Evolutionary conservation across 2,888 invertebrate genomes (phyloP), one percentile per base, ranked within the genome.

Genomic region (Troides oblongomaculatus): DNA sequence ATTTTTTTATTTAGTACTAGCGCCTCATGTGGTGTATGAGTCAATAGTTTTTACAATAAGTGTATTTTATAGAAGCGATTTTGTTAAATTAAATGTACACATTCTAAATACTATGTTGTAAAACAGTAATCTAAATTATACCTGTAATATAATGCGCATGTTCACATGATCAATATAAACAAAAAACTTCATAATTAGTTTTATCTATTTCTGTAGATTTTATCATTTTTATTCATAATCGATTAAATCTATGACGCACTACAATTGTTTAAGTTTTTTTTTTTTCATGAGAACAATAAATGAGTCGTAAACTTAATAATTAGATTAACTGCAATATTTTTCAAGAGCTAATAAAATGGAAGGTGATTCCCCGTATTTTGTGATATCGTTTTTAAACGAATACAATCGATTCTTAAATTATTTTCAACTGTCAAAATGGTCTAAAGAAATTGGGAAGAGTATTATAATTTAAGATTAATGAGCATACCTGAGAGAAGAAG

Each of bases 401-500:
- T 18, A 53, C 6, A 2, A n/a, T 53, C 1, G 7, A n/a, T 18
- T n/a, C 3, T 2, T 7, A 53, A 53, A 12, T 1, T 8, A 53
- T 53, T 53, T 53, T 53, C 3, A n/a, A 5, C 18, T n/a, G 18
- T n/a, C 4, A 1, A 53, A n/a, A 53, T 18, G n/a, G n/a, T 53
- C 12, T 53, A 53, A 1, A 6, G 6, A 6, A 53, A 1, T 53
- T 50, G 17, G 5, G 46, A 18, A 12, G 53, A 53, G 6, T 53
- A 18, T 53, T 53, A n/a, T 7, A 53, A 18, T 53, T 18, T n/a
- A 53, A 5, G 1, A 8, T 53, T 53, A 18, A 53, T 53, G 18
- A 58, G 85, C 86, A 84, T 73, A 89, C 91, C 91, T 80, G 84
- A 81, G 77, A 79, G 81, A 66, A 87, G 43, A 66, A 83, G 76